Percentiles rank a stretch among this genome's conserved stretches.
These are phyloP conservation scores for Eupithecia subumbrata DNA, from an alignment of 2,888 invertebrate species.

Conservation along the genomic window DNA sequence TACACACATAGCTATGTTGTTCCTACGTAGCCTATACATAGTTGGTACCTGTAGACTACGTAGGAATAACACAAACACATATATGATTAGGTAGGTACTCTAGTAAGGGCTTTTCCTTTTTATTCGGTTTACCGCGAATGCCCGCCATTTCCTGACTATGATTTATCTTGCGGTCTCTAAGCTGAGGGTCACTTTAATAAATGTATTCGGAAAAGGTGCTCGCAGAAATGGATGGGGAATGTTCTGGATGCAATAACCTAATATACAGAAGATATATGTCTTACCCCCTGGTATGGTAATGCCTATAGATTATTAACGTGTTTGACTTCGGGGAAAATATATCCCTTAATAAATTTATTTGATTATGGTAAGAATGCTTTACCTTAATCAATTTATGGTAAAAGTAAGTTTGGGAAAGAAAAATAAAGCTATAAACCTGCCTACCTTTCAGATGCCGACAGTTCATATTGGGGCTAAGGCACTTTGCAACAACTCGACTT, in stretches of 20 bases:
- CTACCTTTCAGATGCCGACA: slow-evolving; percentile 23
- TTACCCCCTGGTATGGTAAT: slow-evolving; percentile 47
- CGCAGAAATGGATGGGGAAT: slow-evolving; percentile 71
- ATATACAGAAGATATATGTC: slow-evolving; percentile 65
- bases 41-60: slow-evolving; percentile 12
- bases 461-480: slow-evolving; percentile 28
- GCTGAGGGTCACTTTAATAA: slow-evolving; percentile 83
- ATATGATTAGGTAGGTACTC: slow-evolving; percentile 54
- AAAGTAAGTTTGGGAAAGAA: slow-evolving; percentile 32
- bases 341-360: slow-evolving; percentile 39
- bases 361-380: slow-evolving; percentile 21
- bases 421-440: slow-evolving; percentile 32
- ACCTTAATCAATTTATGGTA: slow-evolving; percentile 28
- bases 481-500: slow-evolving; percentile 31
- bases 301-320: slow-evolving; percentile 40
- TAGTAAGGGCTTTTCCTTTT: slow-evolving; percentile 65
- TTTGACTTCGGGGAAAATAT: slow-evolving; percentile 36
- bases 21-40: neutral
- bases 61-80: slow-evolving; percentile 31
- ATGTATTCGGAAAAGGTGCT: slow-evolving; percentile 79
- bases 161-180: slow-evolving; percentile 78
- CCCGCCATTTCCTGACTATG: slow-evolving; percentile 79
- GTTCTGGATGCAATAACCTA: slow-evolving; percentile 75
- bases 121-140: slow-evolving; percentile 71
- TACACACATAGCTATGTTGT: slow-evolving; percentile 1